Conservation (phyloP, 2,113 vertebrate genomes). For the Willisornis vidua region DNA sequence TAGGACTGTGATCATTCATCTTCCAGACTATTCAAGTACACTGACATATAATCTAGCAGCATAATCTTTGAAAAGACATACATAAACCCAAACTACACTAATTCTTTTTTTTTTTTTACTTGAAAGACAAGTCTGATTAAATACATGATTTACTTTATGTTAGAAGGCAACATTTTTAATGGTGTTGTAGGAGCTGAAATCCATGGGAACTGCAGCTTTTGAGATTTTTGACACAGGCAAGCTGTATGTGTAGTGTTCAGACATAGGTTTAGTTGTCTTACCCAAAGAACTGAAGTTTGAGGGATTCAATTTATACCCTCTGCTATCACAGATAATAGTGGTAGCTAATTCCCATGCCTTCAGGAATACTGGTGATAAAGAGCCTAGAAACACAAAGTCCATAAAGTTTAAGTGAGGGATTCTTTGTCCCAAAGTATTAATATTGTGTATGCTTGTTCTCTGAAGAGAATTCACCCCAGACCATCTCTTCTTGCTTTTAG, state of each 20-base stretch:
- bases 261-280: neutral
- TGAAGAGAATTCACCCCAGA: neutral
- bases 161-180: neutral
- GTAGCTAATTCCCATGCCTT: neutral
- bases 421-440: neutral
- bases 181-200: neutral
- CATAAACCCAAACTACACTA: neutral
- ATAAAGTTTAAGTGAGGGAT: neutral
- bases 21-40: neutral
- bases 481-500: neutral
- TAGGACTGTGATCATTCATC: neutral
- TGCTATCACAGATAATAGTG: neutral
- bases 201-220: neutral
- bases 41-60: neutral
- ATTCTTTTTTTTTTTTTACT: neutral
- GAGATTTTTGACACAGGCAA: neutral
- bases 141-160: neutral
- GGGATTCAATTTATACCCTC: neutral
- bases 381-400: neutral
- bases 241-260: neutral
- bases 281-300: neutral
- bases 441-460: neutral
- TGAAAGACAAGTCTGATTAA: neutral
- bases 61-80: neutral
- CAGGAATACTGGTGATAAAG: neutral